Percentiles rank a stretch among this genome's conserved stretches.
Conservation (phyloP, 2,797 vertebrate species). For the Limosa lapponica region DNA sequence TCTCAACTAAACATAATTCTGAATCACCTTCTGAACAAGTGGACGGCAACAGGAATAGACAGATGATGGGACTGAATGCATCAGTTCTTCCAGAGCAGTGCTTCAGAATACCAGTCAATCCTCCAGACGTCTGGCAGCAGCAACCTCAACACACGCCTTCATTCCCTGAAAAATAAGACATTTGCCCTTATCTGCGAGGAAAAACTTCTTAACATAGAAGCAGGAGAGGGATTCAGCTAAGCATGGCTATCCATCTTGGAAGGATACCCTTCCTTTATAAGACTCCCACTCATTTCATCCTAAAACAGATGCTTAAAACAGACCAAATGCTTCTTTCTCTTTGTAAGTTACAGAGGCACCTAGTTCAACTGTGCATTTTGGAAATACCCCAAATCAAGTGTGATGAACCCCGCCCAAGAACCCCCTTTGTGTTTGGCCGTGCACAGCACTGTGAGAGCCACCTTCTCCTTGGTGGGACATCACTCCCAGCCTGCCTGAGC, state of each 20-base stretch:
- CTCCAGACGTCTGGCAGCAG: not conserved
- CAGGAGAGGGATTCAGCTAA: not conserved
- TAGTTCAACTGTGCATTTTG: not conserved
- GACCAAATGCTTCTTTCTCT: not conserved
- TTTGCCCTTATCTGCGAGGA: not conserved
- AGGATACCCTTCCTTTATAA: not conserved
- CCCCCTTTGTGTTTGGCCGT: not conserved
- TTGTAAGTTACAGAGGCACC: not conserved
- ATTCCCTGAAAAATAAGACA: not conserved
- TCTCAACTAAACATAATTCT: not conserved
- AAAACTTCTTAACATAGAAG: not conserved
- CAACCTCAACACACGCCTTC: not conserved
- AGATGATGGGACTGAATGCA: not conserved
- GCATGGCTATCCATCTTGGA: not conserved
- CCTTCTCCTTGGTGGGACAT: not conserved
- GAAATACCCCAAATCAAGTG: not conserved
- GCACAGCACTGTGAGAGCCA: not conserved
- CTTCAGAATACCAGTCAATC: not conserved
- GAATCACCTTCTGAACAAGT: not conserved
- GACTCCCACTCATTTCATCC: not conserved
- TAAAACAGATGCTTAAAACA: not conserved
- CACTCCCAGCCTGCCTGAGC: not conserved
- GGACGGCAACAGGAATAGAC: not conserved
- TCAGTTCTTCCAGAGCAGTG: not conserved
- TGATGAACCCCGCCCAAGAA: not conserved